Evolutionary conservation across 2,888 invertebrate species (phyloP).

Genomic region (Megastigmus dorsalis): DNA sequence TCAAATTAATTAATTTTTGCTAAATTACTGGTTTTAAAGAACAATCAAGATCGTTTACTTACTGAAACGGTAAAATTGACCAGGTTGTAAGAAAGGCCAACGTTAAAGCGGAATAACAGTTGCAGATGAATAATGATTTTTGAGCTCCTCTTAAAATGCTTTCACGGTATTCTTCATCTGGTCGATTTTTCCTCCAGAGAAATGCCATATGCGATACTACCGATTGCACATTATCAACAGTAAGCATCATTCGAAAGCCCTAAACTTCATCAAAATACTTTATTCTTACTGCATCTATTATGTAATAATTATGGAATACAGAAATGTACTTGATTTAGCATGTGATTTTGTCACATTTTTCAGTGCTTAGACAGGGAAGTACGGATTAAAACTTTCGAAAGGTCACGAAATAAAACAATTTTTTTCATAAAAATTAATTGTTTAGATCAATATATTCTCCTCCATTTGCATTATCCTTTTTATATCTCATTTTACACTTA

Average conservation of each 20-base stretch:
- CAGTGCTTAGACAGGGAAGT: too few species aligned
- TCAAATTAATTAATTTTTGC: neutral
- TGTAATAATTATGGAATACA: too few species aligned
- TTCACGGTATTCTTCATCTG: neutral
- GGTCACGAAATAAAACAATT: too few species aligned
- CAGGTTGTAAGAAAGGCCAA: neutral
- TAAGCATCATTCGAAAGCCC: constrained; percentile 1
- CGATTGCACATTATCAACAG: neutral
- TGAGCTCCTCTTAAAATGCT: neutral
- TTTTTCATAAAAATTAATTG: too few species aligned
- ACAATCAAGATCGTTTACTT: constrained; percentile 5
- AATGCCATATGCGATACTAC: neutral
- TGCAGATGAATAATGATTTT: neutral
- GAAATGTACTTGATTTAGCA: too few species aligned
- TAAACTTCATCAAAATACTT: neutral
- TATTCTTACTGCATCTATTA: too few species aligned
- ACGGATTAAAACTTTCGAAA: too few species aligned
- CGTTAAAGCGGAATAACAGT: neutral
- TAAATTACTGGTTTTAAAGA: neutral
- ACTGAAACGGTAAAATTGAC: neutral
- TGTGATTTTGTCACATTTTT: too few species aligned
- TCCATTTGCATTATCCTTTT: too few species aligned
- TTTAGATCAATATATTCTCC: too few species aligned
- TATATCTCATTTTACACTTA: too few species aligned
- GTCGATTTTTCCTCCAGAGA: neutral